Conservation (phyloP, 2,888 invertebrate genomes). For the Chymomyza caudatula region DNA sequence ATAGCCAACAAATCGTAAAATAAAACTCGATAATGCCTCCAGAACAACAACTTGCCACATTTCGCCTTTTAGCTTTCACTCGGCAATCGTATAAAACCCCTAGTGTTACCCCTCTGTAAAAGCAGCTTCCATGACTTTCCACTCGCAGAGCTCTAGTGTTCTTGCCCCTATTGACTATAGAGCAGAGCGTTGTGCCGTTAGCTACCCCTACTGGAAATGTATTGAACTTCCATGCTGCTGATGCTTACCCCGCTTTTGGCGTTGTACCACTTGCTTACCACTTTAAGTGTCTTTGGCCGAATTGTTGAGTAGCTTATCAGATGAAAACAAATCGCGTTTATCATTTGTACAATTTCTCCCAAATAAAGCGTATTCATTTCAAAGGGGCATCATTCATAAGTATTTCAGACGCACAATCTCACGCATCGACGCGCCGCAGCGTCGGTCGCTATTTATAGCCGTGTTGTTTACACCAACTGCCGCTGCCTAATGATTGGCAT, state of each 20-base stretch:
- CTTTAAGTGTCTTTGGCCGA: neutral
- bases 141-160: neutral
- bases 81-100: neutral
- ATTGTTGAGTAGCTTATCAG: neutral
- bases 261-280: too few relatives aligned
- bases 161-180: neutral
- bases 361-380: neutral
- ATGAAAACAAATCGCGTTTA: neutral
- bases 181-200: neutral
- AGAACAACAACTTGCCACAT: neutral
- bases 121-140: neutral
- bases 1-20: too few relatives aligned
- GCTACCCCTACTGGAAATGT: neutral
- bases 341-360: neutral
- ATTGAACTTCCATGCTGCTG: neutral
- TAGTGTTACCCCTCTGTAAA: neutral
- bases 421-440: neutral
- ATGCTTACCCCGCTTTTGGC: neutral
- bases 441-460: neutral
- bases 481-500: slow-evolving; percentile 60
- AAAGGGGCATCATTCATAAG: neutral
- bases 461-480: neutral
- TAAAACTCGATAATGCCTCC: too few relatives aligned
- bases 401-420: neutral
- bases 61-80: neutral